Base-by-base conservation (phyloP, 2,797 vertebrate genomes). In the Tenualosa thibaudeaui region DNA sequence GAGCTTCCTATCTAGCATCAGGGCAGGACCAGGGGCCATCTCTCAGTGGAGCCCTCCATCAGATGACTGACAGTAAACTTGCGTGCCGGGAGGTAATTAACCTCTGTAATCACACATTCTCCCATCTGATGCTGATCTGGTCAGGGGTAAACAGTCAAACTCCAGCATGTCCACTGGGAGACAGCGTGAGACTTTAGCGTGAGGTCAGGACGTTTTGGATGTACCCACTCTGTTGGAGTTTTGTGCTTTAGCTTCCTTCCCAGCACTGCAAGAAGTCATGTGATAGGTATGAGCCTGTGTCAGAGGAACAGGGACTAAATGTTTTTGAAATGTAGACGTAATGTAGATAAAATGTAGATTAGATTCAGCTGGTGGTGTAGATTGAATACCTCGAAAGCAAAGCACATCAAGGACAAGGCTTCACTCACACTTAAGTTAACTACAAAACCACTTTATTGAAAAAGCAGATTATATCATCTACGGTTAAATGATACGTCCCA, bases 381-480 rank as follows among this genome's bases (percentile, higher is more conserved):
- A 49, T 49, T 49, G 7, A 49, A 49, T 49, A 31, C 31, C 31
- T 1, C 31, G 1, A 0, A 31, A 31, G 46, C 46, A 49, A 8
- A 49, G 17, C 40, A 46, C 40, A 78, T 8, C 71, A 78, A 78
- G 19, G 17, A 71, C 26, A 40, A 78, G 40, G 17, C 71, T 22
- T 60, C 58, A 62, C n/a, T n/a, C 58, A 43, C 40, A 5, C 90
- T 93, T 90, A 89, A 92, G 91, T 96, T 95, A 95, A 94, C 96
- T 96, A 96, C 92, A 96, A 96, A 96, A 96, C 93, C 94, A 95
- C 94, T 95, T 96, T 96, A 96, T 96, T 96, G 93, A 94, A 96
- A 96, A 94, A 96, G 92, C 91, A 96, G 96, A 97, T 97, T 95
- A 96, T 97, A 95, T 96, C 95, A 96, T 97, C 97, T 98, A 98